Conservation (phyloP, 2,113 vertebrate species). For the Nyctereutes procyonoides region DNA sequence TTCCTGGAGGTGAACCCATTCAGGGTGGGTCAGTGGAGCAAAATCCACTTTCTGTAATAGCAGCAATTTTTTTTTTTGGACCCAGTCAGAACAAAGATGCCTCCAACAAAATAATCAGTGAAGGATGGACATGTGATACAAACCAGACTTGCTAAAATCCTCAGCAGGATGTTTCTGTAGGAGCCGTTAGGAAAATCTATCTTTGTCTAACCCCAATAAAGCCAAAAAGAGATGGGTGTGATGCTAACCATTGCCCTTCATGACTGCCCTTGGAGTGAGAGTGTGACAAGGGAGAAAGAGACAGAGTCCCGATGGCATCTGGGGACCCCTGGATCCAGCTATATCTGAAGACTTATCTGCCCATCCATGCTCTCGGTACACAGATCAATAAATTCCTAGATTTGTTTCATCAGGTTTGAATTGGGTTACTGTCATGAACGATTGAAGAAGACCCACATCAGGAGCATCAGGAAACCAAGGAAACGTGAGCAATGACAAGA, state of each 20-base stretch:
- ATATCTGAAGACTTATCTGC: background rate
- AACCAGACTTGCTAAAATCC: background rate
- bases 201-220: background rate
- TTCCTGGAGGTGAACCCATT: background rate
- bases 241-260: background rate
- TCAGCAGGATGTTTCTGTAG: background rate
- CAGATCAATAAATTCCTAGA: background rate
- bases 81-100: background rate
- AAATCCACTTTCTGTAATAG: background rate
- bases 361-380: background rate
- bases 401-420: conserved; percentile 20
- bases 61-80: background rate
- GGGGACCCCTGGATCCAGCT: background rate
- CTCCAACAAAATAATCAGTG: background rate
- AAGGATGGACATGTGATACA: background rate
- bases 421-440: background rate
- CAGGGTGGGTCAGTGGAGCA: background rate
- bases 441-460: background rate
- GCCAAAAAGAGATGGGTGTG: background rate
- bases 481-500: background rate
- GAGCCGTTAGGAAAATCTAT: background rate
- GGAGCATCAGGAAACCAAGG: background rate
- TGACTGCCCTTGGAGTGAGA: background rate
- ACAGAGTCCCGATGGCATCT: background rate
- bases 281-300: background rate